These are phyloP conservation scores for Clusia tigrina DNA, from an alignment of 2,888 invertebrate species.

Conservation along the genomic window DNA sequence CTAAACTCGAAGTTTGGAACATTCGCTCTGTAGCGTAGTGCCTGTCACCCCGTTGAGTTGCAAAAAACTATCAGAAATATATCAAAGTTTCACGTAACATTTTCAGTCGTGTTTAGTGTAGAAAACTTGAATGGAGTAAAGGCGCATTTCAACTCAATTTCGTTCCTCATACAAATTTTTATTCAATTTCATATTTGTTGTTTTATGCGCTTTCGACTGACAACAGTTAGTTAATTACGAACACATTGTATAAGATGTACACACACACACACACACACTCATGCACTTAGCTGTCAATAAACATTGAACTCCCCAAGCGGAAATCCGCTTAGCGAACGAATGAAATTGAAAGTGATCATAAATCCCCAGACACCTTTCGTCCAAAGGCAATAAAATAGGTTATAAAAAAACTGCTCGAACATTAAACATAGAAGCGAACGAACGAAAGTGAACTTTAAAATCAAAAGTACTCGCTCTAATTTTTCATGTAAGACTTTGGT, in stretches of 20 bases:
- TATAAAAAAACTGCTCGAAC: conserved; percentile 7
- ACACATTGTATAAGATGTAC: conserved; percentile 32
- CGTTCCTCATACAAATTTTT: too few species aligned
- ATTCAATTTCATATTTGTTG: too few species aligned
- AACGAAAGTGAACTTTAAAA: conserved; percentile 18
- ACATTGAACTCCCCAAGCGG: conserved; percentile 51
- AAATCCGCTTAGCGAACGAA: conserved; percentile 45
- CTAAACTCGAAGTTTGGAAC: too few species aligned
- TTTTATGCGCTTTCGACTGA: too few species aligned
- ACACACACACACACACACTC: not conserved
- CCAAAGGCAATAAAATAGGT: not conserved
- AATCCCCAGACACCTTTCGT: not conserved
- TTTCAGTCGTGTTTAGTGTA: too few species aligned
- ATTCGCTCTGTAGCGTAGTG: too few species aligned
- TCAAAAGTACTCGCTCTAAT: conserved; percentile 36
- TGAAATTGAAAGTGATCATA: conserved; percentile 15
- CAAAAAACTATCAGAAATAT: too few species aligned
- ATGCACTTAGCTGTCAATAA: conserved; percentile 31
- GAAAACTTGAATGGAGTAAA: too few species aligned
- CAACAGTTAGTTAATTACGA: too few species aligned
- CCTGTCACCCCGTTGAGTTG: too few species aligned
- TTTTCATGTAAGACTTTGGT: conserved; percentile 24
- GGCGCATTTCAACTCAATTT: too few species aligned
- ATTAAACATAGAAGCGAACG: conserved; percentile 16
- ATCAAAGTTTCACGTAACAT: too few species aligned